These are phyloP conservation scores for Myiothlypis coronata DNA, from an alignment of 2,797 vertebrate species.

Conservation along the genomic window DNA sequence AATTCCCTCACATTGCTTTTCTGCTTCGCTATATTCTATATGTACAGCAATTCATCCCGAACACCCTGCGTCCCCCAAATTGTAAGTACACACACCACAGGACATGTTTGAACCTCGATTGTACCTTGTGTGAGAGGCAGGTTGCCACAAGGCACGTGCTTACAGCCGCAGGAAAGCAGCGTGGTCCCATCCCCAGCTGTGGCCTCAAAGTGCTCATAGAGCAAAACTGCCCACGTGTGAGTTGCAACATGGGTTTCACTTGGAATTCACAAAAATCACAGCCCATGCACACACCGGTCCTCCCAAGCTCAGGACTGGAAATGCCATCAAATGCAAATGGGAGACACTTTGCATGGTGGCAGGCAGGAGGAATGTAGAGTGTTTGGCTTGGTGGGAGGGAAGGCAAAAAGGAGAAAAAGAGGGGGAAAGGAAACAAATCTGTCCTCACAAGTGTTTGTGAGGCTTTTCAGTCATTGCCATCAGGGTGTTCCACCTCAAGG, in stretches of 20 bases:
- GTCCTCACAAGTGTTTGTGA: not conserved
- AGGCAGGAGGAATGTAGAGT: not conserved
- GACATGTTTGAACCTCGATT: conserved; percentile 44
- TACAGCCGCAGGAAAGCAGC: not conserved
- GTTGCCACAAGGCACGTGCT: not conserved
- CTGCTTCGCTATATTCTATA: conserved; percentile 83
- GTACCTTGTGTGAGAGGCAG: conserved; percentile 46
- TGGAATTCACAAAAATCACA: not conserved
- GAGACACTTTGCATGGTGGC: not conserved
- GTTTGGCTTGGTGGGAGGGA: not conserved
- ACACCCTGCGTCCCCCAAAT: conserved; percentile 75
- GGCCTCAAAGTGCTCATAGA: not conserved
- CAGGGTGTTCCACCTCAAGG: not conserved
- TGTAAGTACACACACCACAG: conserved; percentile 76
- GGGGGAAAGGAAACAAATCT: not conserved
- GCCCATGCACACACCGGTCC: not conserved
- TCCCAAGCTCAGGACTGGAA: not conserved
- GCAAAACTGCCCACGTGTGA: not conserved
- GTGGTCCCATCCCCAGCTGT: not conserved
- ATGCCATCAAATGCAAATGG: not conserved
- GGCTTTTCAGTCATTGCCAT: not conserved
- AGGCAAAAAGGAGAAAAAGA: not conserved
- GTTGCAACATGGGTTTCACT: not conserved
- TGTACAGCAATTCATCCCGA: conserved; percentile 84
- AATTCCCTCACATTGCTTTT: conserved; percentile 85